A percentile compares a stretch with the other conserved stretches of the same genome.
These are phyloP conservation scores for Leptothorax acervorum DNA, from an alignment of 2,888 invertebrate genomes.

Conservation along the genomic window DNA sequence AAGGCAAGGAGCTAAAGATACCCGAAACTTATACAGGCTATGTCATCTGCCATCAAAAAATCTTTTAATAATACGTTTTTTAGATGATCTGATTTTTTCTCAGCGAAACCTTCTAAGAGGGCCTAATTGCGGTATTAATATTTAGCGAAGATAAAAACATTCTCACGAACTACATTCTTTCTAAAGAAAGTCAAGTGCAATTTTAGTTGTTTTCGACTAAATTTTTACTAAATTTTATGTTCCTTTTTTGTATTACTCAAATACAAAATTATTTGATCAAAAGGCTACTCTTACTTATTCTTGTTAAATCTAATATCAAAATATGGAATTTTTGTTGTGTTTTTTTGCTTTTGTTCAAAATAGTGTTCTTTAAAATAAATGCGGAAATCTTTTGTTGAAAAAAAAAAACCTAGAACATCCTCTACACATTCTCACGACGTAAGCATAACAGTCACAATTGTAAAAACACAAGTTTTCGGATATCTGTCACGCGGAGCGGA, in stretches of 20 bases:
- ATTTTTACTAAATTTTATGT: neutral
- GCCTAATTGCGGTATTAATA: neutral
- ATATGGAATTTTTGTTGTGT: neutral
- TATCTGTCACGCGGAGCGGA: neutral
- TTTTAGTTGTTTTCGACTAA: neutral
- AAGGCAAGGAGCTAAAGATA: slow-evolving; percentile 8
- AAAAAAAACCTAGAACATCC: neutral
- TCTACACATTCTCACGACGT: neutral
- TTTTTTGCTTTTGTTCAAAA: neutral
- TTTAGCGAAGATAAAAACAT: neutral
- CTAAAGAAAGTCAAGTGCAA: neutral
- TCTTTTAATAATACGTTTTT: slow-evolving; percentile 10
- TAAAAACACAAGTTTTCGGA: slow-evolving; percentile 59
- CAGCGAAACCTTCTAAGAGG: neutral
- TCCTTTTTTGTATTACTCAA: neutral
- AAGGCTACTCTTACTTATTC: neutral
- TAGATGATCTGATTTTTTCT: neutral
- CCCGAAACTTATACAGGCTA: neutral
- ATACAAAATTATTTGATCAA: neutral
- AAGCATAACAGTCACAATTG: slow-evolving; percentile 13
- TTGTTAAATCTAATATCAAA: neutral
- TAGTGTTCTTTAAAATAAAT: neutral
- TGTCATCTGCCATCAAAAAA: neutral
- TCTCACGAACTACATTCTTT: neutral
- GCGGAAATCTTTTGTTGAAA: neutral